Evolutionary conservation across 1,140 invertebrate species (phyloP).

Genomic region (Cydia splendana): DNA sequence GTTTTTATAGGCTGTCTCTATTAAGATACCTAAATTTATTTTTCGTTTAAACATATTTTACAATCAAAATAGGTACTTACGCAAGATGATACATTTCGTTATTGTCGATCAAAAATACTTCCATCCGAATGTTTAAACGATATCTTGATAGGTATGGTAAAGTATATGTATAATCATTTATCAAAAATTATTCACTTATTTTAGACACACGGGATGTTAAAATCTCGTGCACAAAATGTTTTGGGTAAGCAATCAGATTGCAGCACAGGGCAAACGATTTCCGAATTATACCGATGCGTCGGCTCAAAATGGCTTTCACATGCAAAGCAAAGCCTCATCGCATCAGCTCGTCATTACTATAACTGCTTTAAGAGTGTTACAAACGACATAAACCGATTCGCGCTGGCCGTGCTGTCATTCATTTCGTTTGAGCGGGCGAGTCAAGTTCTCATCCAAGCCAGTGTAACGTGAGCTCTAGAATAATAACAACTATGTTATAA

Average conservation of each 20-base stretch:
- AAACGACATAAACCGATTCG: neutral
- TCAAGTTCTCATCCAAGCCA: neutral
- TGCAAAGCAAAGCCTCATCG: slow-evolving; percentile 2
- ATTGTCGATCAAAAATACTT: too few species aligned
- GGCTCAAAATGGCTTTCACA: neutral
- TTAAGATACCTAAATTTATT: too few species aligned
- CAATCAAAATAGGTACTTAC: too few species aligned
- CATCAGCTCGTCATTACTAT: slow-evolving; percentile 19
- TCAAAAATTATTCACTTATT: too few species aligned
- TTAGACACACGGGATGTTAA: too few species aligned
- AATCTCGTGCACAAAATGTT: neutral
- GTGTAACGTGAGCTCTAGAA: neutral
- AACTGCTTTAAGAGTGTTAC: slow-evolving; percentile 5
- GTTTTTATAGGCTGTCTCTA: too few species aligned
- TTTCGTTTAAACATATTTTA: too few species aligned
- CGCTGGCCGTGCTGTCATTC: neutral
- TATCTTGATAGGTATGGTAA: too few species aligned
- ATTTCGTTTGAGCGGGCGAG: slow-evolving; percentile 25
- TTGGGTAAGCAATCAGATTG: neutral
- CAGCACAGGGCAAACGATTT: neutral
- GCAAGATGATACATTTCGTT: too few species aligned
- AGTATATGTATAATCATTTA: too few species aligned
- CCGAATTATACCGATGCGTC: neutral
- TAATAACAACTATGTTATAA: neutral
- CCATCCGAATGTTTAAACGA: too few species aligned